Base-by-base conservation (phyloP, 2,113 vertebrate genomes). In the Spheniscus mendiculus region DNA sequence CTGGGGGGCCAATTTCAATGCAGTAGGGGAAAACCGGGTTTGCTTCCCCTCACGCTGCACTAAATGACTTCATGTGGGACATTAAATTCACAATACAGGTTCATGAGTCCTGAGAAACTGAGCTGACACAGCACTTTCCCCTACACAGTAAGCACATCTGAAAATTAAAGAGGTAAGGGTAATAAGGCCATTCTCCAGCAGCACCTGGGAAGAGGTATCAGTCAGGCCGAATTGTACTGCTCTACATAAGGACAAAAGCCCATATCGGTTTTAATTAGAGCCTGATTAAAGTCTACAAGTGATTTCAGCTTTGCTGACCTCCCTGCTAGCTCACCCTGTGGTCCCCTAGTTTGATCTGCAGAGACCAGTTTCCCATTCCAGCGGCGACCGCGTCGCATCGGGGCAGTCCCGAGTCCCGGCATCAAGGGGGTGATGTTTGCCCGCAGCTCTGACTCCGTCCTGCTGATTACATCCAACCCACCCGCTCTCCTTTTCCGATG, bases 371-470 rank as follows among this genome's bases (percentile, higher is more conserved):
- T 73, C 40, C 69, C 4, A 0, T 71, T 56, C 87, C 84, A 23
- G 69, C 6, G 1, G 63, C 2, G 5, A 19, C 10, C 3, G 2
- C 4, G 4, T 11, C 3, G 1, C n/a, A 10, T 3, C 0, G 8
- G 59, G 29, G 27, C 32, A 3, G 23, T 6, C 29, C 66, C 1
- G 3, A 4, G 23, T 6, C 29, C 66, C 1, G 3, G 13, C 25
- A 8, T 5, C 3, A 2, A 23, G 27, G 16, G 15, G 49, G 8
- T 49, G 72, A 40, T 5, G 25, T 22, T 26, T 49, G 73, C 26
- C 40, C 49, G 1, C 8, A 11, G 26, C 38, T 36, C 45, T 5
- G 15, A 2, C 21, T 36, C 40, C n/a, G 1, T 74, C 56, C 78
- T 15, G 15, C 63, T 17, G 16, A 15, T 7, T 30, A 11, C 79